Evolutionary conservation across 2,888 invertebrate species (phyloP).

Genomic region (Calameuta idolon): DNA sequence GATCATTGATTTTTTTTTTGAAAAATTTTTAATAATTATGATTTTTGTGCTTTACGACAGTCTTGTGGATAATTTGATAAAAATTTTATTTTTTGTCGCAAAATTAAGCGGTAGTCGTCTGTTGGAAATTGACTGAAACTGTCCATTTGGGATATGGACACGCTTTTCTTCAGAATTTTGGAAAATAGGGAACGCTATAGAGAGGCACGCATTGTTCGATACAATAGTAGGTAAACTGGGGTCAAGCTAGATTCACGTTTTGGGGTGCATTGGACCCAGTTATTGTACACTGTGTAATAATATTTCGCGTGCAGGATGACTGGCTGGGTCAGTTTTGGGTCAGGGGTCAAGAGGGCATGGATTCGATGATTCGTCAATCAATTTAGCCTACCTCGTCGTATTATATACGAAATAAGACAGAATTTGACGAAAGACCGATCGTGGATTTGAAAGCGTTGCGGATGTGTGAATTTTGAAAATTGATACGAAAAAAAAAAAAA

Average conservation of each 20-base stretch:
- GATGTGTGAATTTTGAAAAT: too few species aligned
- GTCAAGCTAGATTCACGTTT: conserved; percentile 45
- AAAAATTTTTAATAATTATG: too few species aligned
- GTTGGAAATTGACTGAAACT: conserved; percentile 26
- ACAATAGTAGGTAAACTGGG: conserved; percentile 39
- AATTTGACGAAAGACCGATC: too few species aligned
- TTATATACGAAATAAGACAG: conserved; percentile 36
- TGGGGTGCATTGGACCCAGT: conserved; percentile 46
- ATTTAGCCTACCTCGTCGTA: conserved; percentile 49
- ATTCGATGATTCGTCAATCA: conserved; percentile 35
- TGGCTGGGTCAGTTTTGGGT: conserved; percentile 42
- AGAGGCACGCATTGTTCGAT: conserved; percentile 35
- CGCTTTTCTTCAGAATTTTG: conserved; percentile 17
- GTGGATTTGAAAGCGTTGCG: too few species aligned
- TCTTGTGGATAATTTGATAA: too few species aligned
- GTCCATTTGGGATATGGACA: conserved; percentile 26
- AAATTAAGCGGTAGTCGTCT: too few species aligned
- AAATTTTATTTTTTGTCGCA: too few species aligned
- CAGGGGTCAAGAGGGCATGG: conserved; percentile 43
- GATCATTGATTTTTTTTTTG: too few species aligned
- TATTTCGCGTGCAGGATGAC: conserved; percentile 48
- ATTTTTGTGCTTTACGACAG: too few species aligned
- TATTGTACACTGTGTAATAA: conserved; percentile 55
- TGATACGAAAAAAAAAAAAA: too few species aligned
- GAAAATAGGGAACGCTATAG: background rate